These are phyloP conservation scores for Lymantria dispar DNA, from an alignment of 2,888 invertebrate species.

Conservation along the genomic window DNA sequence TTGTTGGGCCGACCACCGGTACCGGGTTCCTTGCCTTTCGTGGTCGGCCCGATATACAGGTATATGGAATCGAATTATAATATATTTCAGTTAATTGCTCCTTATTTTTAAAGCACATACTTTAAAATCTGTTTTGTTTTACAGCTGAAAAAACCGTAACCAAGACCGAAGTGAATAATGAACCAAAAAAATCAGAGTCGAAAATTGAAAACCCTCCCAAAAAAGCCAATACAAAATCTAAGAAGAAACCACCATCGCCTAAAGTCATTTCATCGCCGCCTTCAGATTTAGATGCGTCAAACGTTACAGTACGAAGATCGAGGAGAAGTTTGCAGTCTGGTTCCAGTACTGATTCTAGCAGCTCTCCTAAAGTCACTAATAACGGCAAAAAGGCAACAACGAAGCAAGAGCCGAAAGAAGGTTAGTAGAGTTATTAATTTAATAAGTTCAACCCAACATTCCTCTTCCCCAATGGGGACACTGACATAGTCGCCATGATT, in stretches of 20 bases:
- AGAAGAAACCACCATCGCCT: conserved; percentile 9
- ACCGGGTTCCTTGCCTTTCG: too few species aligned
- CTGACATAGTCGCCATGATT: too few species aligned
- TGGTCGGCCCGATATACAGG: too few species aligned
- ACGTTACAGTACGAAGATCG: conserved; percentile 56
- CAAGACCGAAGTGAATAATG: conserved; percentile 28
- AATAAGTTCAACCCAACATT: too few species aligned
- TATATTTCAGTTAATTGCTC: too few species aligned
- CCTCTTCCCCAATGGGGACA: too few species aligned
- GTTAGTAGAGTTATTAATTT: conserved; percentile 18
- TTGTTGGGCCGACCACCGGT: too few species aligned
- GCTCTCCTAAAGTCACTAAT: conserved; percentile 18
- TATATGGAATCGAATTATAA: too few species aligned
- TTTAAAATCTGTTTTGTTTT: too few species aligned
- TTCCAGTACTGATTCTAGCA: conserved; percentile 48
- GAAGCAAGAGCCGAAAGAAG: conserved; percentile 20
- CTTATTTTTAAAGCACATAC: too few species aligned
- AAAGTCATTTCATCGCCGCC: conserved; percentile 24
- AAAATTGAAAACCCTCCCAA: conserved; percentile 15
- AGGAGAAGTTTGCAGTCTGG: conserved; percentile 40
- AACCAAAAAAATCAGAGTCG: conserved; percentile 1
- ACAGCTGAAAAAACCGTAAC: too few species aligned
- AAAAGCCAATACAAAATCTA: conserved; percentile 2
- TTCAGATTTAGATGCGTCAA: conserved; percentile 53
- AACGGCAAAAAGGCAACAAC: conserved; percentile 31